These are phyloP conservation scores for Nipponacmea schrenckii DNA, from an alignment of 2,888 invertebrate genomes.

Conservation along the genomic window DNA sequence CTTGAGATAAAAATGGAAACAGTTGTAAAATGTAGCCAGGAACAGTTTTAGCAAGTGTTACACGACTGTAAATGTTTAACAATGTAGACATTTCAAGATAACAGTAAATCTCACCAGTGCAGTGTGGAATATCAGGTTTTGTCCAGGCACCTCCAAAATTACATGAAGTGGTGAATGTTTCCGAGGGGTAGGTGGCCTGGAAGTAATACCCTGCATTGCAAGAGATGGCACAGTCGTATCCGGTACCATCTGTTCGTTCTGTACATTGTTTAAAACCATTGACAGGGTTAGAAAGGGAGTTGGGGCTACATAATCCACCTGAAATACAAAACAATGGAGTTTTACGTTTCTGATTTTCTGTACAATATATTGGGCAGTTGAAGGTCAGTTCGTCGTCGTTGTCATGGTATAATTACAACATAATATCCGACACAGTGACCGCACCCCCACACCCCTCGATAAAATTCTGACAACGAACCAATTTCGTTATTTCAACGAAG, in stretches of 20 bases:
- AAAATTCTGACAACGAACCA: no score
- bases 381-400: no score
- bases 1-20: no score
- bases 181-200: slow-evolving; percentile 21
- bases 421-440: no score
- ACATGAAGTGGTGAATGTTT: slow-evolving; percentile 27
- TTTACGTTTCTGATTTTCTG: background rate
- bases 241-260: slow-evolving; percentile 1
- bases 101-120: slow-evolving; percentile 27
- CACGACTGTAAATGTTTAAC: no score
- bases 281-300: slow-evolving; percentile 10
- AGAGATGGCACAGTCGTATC: slow-evolving; percentile 24
- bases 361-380: no score
- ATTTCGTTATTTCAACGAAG: no score
- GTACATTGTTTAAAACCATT: slow-evolving; percentile 22
- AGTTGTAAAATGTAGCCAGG: no score
- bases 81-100: no score
- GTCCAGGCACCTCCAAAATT: slow-evolving; percentile 24
- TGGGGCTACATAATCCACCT: slow-evolving; percentile 22
- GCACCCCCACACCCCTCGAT: no score
- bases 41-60: no score
- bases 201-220: slow-evolving; percentile 30
- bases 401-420: no score
- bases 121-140: slow-evolving; percentile 26
- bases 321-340: background rate